Evolutionary conservation across 2,888 invertebrate species (phyloP).

Genomic region (Axea sp.): DNA sequence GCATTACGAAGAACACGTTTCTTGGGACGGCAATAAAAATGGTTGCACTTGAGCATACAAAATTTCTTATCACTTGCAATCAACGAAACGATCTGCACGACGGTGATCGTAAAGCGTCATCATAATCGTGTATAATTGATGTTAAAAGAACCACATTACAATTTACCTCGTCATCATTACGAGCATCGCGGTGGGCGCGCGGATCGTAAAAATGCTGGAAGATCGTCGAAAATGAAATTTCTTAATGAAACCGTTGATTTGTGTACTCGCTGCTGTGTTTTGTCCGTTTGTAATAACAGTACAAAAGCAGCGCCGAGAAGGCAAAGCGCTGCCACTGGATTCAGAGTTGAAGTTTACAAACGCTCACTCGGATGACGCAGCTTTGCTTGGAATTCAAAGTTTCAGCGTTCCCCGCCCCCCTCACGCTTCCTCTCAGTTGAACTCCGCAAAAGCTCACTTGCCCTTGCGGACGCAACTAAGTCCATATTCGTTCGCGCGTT

Average conservation of each 20-base stretch:
- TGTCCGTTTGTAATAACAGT: slow-evolving; percentile 5
- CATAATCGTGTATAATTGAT: too few species aligned
- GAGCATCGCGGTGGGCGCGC: too few species aligned
- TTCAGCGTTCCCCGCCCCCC: slow-evolving; percentile 25
- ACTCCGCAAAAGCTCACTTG: slow-evolving; percentile 49
- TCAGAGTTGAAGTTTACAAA: slow-evolving; percentile 44
- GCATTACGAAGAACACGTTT: too few species aligned
- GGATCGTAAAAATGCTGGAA: too few species aligned
- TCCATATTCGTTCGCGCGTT: slow-evolving; percentile 48
- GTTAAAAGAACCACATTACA: too few species aligned
- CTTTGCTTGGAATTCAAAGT: slow-evolving; percentile 60
- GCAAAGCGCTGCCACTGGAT: slow-evolving; percentile 32
- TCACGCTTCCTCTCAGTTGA: slow-evolving; percentile 39
- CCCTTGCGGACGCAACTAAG: slow-evolving; percentile 34
- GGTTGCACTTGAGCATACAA: too few species aligned
- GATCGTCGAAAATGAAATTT: too few species aligned
- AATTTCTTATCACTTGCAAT: too few species aligned
- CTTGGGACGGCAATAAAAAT: too few species aligned
- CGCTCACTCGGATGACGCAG: slow-evolving; percentile 48
- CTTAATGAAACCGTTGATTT: slow-evolving; percentile 6
- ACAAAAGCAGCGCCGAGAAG: slow-evolving; percentile 17
- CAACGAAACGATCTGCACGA: too few species aligned
- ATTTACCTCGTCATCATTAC: too few species aligned
- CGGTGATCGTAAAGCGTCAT: too few species aligned
- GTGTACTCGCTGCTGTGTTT: background rate